Percentiles rank a stretch among this genome's conserved stretches.
These are phyloP conservation scores for Drymodes brunneopygia DNA, from an alignment of 2,113 vertebrate species.

Conservation along the genomic window DNA sequence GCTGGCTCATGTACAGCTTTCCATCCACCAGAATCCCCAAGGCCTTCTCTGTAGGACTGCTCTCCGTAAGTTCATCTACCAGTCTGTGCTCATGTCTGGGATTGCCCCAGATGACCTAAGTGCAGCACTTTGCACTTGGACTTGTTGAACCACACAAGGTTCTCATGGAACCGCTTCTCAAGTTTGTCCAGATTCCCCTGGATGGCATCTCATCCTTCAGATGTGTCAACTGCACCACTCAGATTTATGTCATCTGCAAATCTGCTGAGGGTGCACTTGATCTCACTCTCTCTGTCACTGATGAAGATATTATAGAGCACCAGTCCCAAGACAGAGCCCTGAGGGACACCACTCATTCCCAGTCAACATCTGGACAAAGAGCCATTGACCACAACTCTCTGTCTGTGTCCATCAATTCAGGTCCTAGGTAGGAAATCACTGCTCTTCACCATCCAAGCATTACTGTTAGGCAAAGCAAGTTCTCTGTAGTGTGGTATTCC, in stretches of 20 bases:
- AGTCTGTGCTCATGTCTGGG: background rate
- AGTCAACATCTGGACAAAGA: background rate
- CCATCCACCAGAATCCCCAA: background rate
- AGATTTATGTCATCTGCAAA: background rate
- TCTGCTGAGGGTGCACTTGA: background rate
- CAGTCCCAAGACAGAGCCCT: background rate
- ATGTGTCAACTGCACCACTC: background rate
- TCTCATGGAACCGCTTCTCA: background rate
- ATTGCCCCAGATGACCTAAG: background rate
- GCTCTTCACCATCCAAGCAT: background rate
- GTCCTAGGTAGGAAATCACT: background rate
- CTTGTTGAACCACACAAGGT: background rate
- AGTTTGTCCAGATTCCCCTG: background rate
- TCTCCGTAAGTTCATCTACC: background rate
- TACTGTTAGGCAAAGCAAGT: background rate
- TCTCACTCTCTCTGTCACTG: background rate
- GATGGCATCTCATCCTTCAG: background rate
- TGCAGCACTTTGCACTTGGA: background rate
- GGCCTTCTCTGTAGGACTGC: background rate
- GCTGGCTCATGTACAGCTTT: background rate
- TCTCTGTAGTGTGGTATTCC: fast-evolving
- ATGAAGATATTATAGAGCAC: background rate
- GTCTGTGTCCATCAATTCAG: background rate
- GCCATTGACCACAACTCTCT: background rate
- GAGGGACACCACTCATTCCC: background rate